These are phyloP conservation scores for Rhagoletis zephyria DNA, from an alignment of 1,140 invertebrate genomes.

Conservation along the genomic window DNA sequence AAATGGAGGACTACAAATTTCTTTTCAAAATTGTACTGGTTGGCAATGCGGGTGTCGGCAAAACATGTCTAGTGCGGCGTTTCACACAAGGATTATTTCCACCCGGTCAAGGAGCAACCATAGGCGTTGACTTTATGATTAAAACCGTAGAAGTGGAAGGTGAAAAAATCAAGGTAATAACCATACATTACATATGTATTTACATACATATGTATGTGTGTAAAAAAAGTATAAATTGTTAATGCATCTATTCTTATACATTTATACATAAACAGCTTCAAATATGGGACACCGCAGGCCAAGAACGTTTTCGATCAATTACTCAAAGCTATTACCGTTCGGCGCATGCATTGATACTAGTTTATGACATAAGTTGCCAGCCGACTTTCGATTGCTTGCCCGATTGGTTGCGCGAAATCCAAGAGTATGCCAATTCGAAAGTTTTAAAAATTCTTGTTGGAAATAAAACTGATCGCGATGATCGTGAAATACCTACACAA, in stretches of 20 bases:
- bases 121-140: slow-evolving; percentile 99
- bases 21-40: slow-evolving; percentile 97
- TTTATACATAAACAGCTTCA: slow-evolving; percentile 80
- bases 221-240: too few relatives aligned
- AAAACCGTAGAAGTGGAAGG: slow-evolving; percentile 98
- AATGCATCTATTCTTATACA: not conserved
- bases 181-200: too few relatives aligned
- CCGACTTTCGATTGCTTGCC: slow-evolving; percentile 96
- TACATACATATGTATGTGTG: too few relatives aligned
- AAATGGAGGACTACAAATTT: slow-evolving; percentile 98
- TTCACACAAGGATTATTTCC: slow-evolving; percentile 95
- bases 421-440: slow-evolving; percentile 95
- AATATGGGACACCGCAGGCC: slow-evolving; percentile 92
- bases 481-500: slow-evolving; percentile 92
- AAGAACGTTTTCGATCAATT: slow-evolving; percentile 93
- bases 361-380: slow-evolving; percentile 97
- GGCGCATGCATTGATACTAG: slow-evolving; percentile 96
- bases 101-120: slow-evolving; percentile 97
- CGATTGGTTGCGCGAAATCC: slow-evolving; percentile 95
- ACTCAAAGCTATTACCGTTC: slow-evolving; percentile 98
- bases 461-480: slow-evolving; percentile 96
- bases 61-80: slow-evolving; percentile 91
- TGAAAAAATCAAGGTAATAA: slow-evolving; percentile 94
- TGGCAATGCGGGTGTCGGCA: slow-evolving; percentile 95
- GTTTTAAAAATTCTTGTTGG: slow-evolving; percentile 93